These are phyloP conservation scores for Boulengeromyrus knoepffleri DNA, from an alignment of 2,113 vertebrate genomes.

Conservation along the genomic window DNA sequence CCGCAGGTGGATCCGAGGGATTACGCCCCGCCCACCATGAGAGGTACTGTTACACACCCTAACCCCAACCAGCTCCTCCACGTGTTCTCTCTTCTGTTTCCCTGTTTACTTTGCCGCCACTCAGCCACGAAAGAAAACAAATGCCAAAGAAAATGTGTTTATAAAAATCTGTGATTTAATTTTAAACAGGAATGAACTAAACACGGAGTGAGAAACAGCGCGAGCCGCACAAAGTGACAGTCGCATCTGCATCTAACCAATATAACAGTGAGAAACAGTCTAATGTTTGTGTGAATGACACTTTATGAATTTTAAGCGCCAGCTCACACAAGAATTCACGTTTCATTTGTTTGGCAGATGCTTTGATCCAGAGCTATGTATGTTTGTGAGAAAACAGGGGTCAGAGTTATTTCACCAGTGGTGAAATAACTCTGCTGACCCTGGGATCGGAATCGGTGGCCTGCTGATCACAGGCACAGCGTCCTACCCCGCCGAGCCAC, in stretches of 20 bases:
- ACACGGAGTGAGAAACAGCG: background rate
- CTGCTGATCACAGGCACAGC: background rate
- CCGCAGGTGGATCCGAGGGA: constrained; percentile 84
- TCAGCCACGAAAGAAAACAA: background rate
- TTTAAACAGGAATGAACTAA: background rate
- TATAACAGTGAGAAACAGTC: background rate
- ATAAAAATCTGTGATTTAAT: background rate
- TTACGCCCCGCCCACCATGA: constrained; percentile 71
- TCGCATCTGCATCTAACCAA: background rate
- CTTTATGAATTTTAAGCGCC: background rate
- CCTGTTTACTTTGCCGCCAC: background rate
- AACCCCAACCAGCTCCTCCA: background rate
- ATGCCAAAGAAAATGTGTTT: background rate
- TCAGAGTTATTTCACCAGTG: background rate
- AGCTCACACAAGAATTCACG: background rate
- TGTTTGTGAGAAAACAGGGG: background rate
- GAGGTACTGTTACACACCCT: constrained; percentile 68
- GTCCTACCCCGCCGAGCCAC: background rate
- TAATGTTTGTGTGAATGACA: background rate
- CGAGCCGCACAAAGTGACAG: background rate
- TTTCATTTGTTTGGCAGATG: background rate
- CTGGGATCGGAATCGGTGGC: background rate
- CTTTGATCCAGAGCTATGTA: background rate
- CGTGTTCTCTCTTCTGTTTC: background rate
- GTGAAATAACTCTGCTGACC: background rate